These are phyloP conservation scores for Campoletis raptor DNA, from an alignment of 2,888 invertebrate genomes.

Conservation along the genomic window DNA sequence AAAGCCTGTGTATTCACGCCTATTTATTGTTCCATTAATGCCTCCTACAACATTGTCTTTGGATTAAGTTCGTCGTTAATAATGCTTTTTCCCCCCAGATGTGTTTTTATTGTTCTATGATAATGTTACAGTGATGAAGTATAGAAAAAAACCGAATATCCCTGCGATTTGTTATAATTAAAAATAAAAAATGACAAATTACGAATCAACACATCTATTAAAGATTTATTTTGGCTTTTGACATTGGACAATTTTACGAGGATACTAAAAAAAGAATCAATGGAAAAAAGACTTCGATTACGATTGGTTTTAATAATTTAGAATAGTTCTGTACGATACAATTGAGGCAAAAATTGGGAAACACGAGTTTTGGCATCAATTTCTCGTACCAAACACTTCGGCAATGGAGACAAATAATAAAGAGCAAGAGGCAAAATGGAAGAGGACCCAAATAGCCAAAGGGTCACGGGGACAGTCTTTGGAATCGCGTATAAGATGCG, in stretches of 20 bases:
- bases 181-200: not conserved
- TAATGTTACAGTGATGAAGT: not conserved
- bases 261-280: not conserved
- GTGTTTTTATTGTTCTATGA: not conserved
- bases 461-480: conserved; percentile 30
- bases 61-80: not conserved
- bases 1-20: not conserved
- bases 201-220: not conserved
- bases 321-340: not conserved
- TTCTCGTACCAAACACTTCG: not conserved
- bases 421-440: conserved; percentile 1
- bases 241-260: not conserved
- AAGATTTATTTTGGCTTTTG: not conserved
- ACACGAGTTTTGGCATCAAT: conserved; percentile 36
- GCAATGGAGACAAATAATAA: conserved; percentile 25
- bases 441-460: conserved; percentile 8
- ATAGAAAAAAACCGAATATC: not conserved
- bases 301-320: not conserved
- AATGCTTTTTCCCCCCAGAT: not conserved
- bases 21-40: not conserved
- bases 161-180: not conserved
- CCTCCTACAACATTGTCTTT: not conserved
- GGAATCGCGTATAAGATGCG: conserved; percentile 60
- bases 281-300: not conserved
- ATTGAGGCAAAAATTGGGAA: not conserved